phyloP scores from a whole-genome alignment of 2,888 invertebrate genomes.

The Idaea dimidiata region DNA sequence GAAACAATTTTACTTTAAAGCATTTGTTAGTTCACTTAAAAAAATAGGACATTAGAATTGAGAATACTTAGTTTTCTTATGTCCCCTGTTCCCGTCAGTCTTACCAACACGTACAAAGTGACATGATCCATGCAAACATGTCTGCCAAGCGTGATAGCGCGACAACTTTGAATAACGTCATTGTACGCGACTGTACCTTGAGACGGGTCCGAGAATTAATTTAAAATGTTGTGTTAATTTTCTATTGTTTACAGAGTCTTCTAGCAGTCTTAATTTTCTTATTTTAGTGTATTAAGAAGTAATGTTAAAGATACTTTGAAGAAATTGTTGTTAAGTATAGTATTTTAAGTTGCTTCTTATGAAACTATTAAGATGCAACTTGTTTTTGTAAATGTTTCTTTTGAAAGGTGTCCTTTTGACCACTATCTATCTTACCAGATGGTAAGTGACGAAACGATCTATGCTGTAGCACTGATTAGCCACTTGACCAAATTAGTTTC shows the following conservation, averaged over 20 bases:
- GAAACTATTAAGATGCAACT: no score
- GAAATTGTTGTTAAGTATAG: neutral
- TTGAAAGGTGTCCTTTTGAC: no score
- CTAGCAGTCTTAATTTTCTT: conserved; percentile 3
- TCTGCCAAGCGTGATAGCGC: conserved; percentile 54
- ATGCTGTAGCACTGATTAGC: no score
- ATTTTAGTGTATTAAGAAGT: conserved; percentile 2
- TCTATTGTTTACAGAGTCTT: conserved; percentile 33
- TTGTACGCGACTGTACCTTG: conserved; percentile 45
- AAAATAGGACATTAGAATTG: no score
- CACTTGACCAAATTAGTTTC: no score
- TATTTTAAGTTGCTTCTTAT: neutral
- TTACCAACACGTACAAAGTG: neutral
- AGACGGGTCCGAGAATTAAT: conserved; percentile 38
- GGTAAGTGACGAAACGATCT: no score
- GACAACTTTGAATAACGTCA: conserved; percentile 39
- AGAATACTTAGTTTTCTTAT: neutral
- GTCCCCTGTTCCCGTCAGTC: neutral
- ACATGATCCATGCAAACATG: conserved; percentile 15
- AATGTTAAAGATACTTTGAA: neutral
- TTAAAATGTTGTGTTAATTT: conserved; percentile 47
- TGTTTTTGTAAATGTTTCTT: no score
- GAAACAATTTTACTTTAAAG: no score
- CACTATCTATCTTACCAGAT: no score
- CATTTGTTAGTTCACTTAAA: no score